Percentiles rank a stretch among this genome's conserved stretches.
Evolutionary conservation across 37 sponge, comb jelly and placozoan genomes (phyloP).

Genomic region (Ianthella basta): DNA sequence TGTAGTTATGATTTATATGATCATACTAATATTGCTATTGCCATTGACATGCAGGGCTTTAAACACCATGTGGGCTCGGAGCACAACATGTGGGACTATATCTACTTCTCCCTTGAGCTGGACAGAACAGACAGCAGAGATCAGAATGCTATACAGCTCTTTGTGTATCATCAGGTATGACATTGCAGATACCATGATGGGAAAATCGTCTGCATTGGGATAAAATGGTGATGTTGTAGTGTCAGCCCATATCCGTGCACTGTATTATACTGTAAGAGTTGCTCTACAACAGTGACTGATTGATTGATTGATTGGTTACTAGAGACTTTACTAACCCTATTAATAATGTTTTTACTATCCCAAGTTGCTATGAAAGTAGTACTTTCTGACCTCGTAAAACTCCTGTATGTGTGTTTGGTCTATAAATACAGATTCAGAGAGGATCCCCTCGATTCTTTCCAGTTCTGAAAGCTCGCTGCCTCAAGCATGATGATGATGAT

Average conservation of each 20-base stretch:
- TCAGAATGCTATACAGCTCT: constrained; percentile 41
- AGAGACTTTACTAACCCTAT: too few species aligned
- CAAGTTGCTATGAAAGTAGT: too few species aligned
- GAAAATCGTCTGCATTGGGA: too few species aligned
- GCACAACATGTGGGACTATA: constrained; percentile 69
- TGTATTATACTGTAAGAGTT: too few species aligned
- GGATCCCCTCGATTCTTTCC: constrained; percentile 14
- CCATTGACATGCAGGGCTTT: constrained; percentile 34
- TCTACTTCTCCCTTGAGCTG: constrained; percentile 55
- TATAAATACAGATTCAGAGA: background rate
- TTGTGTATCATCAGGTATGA: constrained; percentile 43
- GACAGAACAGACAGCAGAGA: constrained; percentile 35
- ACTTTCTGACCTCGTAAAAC: too few species aligned
- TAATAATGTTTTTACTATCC: too few species aligned
- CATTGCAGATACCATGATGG: background rate
- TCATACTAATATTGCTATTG: background rate
- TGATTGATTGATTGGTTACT: too few species aligned
- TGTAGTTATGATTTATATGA: too few species aligned
- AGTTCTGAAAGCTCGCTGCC: constrained; percentile 16
- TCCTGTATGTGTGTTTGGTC: background rate
- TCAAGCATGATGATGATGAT: background rate
- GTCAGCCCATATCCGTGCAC: too few species aligned
- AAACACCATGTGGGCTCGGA: constrained; percentile 48
- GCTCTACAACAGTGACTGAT: too few species aligned
- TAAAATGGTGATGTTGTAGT: too few species aligned